Base-by-base conservation (phyloP, 2,888 invertebrate genomes). In the Habrosyne pyritoides region DNA sequence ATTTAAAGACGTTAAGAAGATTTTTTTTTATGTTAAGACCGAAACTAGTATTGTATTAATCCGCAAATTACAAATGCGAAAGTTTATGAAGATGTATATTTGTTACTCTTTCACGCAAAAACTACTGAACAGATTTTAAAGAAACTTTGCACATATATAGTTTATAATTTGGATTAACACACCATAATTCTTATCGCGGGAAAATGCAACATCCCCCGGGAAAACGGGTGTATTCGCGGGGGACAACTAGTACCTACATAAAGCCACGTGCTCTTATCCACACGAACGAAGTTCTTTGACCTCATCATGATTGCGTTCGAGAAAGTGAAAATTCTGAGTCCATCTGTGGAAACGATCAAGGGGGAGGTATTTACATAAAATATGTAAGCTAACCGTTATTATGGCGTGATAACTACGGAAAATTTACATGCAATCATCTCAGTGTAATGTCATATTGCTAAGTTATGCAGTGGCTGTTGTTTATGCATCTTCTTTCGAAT, bases 311-410 rank as follows among this genome's bases (percentile, higher is more conserved):
- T 79, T 75, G 74, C 69, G 71, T 76, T 70, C 56, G 70, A 70
- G 77, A 83, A 81, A 83, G 83, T 77, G 79, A 81, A 79, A 78
- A 71, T 70, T 42, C 36, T 7, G 14, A 36, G 36, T 36, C 63
- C 71, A 59, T 67, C 67, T 72, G 76, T 73, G 66, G 68, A 74
- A 73, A 71, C 70, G 59, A 64, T 63, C 61, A 66, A 56, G 63
- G 60, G 57, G 28, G 42, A 7, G 18, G 10, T 47, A 77, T 77
- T 75, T 69, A 64, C 77, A 77, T 79, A 75, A 71, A 57, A 63
- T 55, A 71, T 69, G 66, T 70, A 71, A 69, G 66, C 63, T 60
- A 73, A 76, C 61, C 59, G 51, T 24, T 61, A 60, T 21, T 61
- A 56, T 26, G 52, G 57, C 63, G 21, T 46, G 55, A 55, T 61